phyloP scores from a whole-genome alignment of 1,140 invertebrate species.

The Lordiphosa mommai region DNA sequence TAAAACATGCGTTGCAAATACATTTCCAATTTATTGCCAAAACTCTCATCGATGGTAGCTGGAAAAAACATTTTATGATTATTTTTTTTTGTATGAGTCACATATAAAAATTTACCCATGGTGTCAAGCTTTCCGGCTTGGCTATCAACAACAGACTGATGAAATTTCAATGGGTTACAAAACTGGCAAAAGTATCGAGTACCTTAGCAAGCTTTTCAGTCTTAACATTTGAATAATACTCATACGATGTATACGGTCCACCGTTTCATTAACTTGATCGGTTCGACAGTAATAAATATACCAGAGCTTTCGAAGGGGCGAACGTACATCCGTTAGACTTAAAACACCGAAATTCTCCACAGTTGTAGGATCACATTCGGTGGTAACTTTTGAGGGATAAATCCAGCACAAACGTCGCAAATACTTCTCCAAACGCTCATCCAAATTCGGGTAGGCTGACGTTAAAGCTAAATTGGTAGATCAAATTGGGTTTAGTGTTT shows the following conservation, averaged over 20 bases:
- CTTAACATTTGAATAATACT: background rate
- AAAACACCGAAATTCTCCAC: constrained; percentile 52
- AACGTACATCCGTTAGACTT: constrained; percentile 31
- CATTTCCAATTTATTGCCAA: constrained; percentile 33
- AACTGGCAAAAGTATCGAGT: background rate
- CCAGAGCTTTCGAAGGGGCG: constrained; percentile 47
- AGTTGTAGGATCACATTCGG: constrained; percentile 16
- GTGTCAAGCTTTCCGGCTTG: background rate
- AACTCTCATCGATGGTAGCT: constrained; percentile 11
- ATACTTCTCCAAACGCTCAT: constrained; percentile 32
- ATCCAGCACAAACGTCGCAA: constrained; percentile 15
- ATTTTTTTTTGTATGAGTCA: constrained; percentile 7
- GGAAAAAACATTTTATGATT: background rate
- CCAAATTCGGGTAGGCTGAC: constrained; percentile 19
- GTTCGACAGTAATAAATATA: constrained; percentile 42
- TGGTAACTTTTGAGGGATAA: background rate
- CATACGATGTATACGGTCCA: constrained; percentile 39
- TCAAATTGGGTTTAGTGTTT: no score
- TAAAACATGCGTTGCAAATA: constrained; percentile 43
- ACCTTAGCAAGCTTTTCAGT: background rate
- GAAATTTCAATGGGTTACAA: background rate
- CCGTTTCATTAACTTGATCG: constrained; percentile 26
- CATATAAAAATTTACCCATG: constrained; percentile 18
- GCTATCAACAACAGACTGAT: constrained; percentile 10
- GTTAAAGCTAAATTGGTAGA: background rate